Conservation (phyloP, 2,113 vertebrate genomes). For the Bubo blakistoni region DNA sequence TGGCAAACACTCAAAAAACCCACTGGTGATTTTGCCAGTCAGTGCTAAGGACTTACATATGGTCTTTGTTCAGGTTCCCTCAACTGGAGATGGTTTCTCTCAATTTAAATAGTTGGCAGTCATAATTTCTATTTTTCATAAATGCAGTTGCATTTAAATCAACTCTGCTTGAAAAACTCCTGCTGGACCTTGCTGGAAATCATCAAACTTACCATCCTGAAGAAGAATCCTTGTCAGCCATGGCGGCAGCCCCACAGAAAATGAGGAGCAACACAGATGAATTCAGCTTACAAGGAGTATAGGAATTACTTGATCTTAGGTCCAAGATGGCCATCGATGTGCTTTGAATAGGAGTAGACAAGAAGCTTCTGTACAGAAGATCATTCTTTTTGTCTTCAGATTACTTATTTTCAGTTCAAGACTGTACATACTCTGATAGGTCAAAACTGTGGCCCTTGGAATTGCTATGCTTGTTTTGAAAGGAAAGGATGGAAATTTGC, state of each 20-base stretch:
- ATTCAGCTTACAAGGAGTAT: not conserved
- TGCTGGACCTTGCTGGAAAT: not conserved
- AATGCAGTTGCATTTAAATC: not conserved
- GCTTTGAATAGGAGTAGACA: not conserved
- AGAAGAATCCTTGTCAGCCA: not conserved
- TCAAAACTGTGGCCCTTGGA: not conserved
- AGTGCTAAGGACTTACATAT: not conserved
- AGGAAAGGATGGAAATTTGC: not conserved
- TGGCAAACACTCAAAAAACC: not conserved
- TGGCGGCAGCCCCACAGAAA: not conserved
- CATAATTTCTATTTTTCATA: slow-evolving; percentile 12
- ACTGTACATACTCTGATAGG: rapidly evolving
- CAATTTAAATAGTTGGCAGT: not conserved
- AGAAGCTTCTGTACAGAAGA: not conserved
- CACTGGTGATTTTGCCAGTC: not conserved
- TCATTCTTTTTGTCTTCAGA: not conserved
- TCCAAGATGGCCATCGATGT: not conserved
- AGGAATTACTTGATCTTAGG: not conserved
- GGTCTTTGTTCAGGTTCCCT: not conserved
- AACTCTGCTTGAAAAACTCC: not conserved
- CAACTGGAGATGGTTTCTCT: not conserved
- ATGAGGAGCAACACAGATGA: not conserved
- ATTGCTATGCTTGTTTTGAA: not conserved
- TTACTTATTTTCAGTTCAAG: not conserved
- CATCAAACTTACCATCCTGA: not conserved